Evolutionary conservation across 2,888 invertebrate species (phyloP).

Genomic region (Eupithecia centaureata): DNA sequence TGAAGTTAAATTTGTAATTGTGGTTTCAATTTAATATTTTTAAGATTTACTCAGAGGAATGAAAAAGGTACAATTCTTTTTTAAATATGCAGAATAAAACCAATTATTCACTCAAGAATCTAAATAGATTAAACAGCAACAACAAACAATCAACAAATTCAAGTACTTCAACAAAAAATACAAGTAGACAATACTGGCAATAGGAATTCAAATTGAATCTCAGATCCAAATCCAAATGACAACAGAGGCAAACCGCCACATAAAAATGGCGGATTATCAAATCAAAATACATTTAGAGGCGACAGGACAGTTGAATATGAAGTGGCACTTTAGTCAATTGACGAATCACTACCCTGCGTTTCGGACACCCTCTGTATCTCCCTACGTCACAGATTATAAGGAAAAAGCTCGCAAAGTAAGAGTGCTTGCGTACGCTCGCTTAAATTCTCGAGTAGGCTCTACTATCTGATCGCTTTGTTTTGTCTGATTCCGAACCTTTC

Average conservation of each 20-base stretch:
- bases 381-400: conserved; percentile 24
- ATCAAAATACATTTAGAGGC: conserved; percentile 43
- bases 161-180: too few species aligned
- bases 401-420: conserved; percentile 18
- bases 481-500: neutral
- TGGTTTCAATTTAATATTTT: too few species aligned
- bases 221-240: neutral
- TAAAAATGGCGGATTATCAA: conserved; percentile 42
- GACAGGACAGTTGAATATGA: conserved; percentile 44
- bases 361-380: conserved; percentile 23
- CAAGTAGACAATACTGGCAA: neutral
- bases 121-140: neutral
- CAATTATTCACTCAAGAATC: neutral
- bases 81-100: neutral
- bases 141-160: too few species aligned
- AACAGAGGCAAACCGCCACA: conserved; percentile 10
- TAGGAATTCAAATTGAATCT: neutral
- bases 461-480: conserved; percentile 6
- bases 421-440: conserved; percentile 1
- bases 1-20: too few species aligned
- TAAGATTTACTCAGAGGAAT: neutral
- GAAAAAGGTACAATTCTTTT: too few species aligned
- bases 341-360: conserved; percentile 43
- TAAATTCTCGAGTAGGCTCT: conserved; percentile 8
- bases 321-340: conserved; percentile 49